Percentiles rank a stretch among this genome's conserved stretches.
phyloP scores from a whole-genome alignment of 2,113 vertebrate genomes.

The Calypte anna region DNA sequence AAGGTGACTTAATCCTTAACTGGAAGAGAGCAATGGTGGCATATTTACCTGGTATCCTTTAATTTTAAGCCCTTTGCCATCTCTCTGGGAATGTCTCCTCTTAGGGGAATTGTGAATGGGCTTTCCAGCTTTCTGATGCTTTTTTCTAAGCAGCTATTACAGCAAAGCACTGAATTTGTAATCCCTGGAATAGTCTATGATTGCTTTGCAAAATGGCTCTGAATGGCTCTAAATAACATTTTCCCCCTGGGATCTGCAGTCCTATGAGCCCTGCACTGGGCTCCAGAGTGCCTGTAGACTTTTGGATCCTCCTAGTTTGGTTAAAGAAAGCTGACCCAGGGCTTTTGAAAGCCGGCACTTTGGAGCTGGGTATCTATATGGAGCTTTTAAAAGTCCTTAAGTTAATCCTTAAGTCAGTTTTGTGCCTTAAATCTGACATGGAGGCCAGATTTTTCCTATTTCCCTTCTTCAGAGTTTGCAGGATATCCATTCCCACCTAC shows the following conservation, averaged over 20 bases:
- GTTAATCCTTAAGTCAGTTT: not conserved
- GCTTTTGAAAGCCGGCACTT: not conserved
- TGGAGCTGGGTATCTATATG: not conserved
- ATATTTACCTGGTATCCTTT: not conserved
- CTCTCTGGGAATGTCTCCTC: not conserved
- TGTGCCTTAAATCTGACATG: not conserved
- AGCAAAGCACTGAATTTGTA: not conserved
- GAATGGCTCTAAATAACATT: accelerated
- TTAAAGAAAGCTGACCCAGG: not conserved
- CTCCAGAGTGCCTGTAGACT: not conserved
- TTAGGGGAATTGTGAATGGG: not conserved
- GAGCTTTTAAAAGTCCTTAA: not conserved
- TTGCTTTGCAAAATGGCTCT: not conserved
- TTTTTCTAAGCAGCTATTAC: not conserved
- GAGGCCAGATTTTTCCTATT: not conserved
- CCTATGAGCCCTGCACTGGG: not conserved
- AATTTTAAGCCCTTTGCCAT: not conserved
- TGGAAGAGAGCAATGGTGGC: not conserved
- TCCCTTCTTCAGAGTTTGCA: not conserved
- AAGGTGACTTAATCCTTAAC: not conserved
- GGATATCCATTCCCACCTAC: not conserved
- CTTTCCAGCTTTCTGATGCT: not conserved
- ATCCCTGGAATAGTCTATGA: not conserved
- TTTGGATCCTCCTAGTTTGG: not conserved
- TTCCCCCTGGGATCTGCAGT: not conserved